phyloP scores from a whole-genome alignment of 1,140 invertebrate species.

The Neelides sp. region DNA sequence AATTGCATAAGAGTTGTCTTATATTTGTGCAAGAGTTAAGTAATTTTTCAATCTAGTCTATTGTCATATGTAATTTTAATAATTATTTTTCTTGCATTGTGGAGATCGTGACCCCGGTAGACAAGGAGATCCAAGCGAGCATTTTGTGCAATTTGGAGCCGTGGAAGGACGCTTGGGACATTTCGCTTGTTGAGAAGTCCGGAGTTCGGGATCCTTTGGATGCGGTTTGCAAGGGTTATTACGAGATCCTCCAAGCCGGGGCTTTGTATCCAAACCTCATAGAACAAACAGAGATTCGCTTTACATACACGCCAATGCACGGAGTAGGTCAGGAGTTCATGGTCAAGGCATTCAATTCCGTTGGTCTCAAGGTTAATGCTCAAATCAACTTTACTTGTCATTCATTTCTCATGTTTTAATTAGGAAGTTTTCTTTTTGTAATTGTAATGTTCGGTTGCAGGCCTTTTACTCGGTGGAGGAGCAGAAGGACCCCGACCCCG shows the following conservation, averaged over 20 bases:
- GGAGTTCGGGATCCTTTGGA: constrained; percentile 19
- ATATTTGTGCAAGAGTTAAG: background rate
- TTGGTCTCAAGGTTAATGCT: constrained; percentile 57
- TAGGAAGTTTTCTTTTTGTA: constrained; percentile 12
- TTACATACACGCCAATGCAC: constrained; percentile 94
- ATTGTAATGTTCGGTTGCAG: constrained; percentile 35
- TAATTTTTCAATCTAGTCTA: background rate
- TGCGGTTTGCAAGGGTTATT: constrained; percentile 16
- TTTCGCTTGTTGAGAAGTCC: constrained; percentile 26
- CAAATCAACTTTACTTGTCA: too few species aligned
- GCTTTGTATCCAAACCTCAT: constrained; percentile 30
- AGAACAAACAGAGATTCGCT: constrained; percentile 45
- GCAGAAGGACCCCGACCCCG: constrained; percentile 81
- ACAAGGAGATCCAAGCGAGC: constrained; percentile 67
- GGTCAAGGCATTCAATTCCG: constrained; percentile 55
- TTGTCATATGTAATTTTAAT: background rate
- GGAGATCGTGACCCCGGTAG: constrained; percentile 82
- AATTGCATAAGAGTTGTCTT: background rate
- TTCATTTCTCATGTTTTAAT: constrained; percentile 5
- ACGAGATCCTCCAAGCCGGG: constrained; percentile 14
- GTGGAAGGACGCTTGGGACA: constrained; percentile 52
- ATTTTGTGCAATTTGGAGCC: constrained; percentile 70
- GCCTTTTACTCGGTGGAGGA: constrained; percentile 63
- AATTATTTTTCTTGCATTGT: constrained; percentile 14
- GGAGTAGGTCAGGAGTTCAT: constrained; percentile 84